Evolutionary conservation across 2,797 vertebrate species (phyloP).

Genomic region (Meriones psammophilus): DNA sequence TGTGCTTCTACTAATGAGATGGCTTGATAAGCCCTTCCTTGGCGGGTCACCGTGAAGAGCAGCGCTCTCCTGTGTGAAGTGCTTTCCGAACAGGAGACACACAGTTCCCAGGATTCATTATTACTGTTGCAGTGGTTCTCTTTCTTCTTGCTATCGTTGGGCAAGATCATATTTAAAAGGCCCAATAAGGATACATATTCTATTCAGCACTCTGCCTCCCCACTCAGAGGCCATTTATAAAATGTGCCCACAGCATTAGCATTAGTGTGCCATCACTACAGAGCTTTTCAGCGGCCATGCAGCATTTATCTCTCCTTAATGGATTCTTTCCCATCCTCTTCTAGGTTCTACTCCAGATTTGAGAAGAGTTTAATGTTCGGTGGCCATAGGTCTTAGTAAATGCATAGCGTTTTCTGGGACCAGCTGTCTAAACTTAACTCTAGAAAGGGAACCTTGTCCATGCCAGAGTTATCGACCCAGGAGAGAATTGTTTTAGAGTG

Average conservation of each 20-base stretch:
- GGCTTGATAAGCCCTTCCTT: neutral
- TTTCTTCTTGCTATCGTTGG: neutral
- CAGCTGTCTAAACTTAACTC: constrained; percentile 42
- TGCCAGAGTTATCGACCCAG: neutral
- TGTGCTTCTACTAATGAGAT: constrained; percentile 5
- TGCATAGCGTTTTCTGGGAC: constrained; percentile 23
- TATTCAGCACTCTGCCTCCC: neutral
- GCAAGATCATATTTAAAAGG: neutral
- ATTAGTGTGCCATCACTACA: neutral
- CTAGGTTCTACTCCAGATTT: neutral
- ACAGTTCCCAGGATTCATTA: neutral
- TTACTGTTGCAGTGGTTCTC: neutral
- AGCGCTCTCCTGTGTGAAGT: neutral
- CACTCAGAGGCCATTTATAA: constrained; percentile 65
- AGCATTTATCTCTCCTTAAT: constrained; percentile 44
- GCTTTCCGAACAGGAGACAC: neutral
- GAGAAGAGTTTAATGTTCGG: constrained; percentile 28
- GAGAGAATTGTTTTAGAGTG: constrained; percentile 60
- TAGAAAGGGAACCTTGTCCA: neutral
- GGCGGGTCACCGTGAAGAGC: neutral
- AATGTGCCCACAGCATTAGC: neutral
- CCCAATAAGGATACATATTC: neutral
- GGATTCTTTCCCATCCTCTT: constrained; percentile 8
- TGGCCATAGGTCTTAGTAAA: constrained; percentile 44
- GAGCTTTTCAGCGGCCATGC: constrained; percentile 26